These are phyloP conservation scores for Semibalanus balanoides DNA, from an alignment of 1,140 invertebrate genomes.

Conservation along the genomic window DNA sequence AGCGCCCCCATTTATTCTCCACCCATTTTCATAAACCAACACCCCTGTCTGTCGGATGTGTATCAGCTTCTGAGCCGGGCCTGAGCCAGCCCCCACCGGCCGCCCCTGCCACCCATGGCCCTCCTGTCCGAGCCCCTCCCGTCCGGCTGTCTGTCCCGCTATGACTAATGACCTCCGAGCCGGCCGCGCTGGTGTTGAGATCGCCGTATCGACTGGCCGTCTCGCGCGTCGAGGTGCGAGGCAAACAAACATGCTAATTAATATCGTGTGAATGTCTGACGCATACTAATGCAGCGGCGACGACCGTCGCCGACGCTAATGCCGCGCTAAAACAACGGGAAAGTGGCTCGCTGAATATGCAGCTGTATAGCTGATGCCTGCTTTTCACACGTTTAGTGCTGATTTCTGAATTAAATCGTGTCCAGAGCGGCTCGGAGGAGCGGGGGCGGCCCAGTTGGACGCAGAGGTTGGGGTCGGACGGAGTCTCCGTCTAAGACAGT, in stretches of 20 bases:
- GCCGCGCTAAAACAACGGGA: not conserved
- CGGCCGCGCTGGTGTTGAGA: too few relatives aligned
- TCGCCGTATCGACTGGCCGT: not conserved
- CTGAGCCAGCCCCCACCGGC: too few relatives aligned
- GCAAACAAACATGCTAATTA: constrained; percentile 1
- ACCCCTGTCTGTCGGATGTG: too few relatives aligned
- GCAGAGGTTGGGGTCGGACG: too few relatives aligned
- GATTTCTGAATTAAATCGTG: not conserved
- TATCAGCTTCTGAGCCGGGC: too few relatives aligned
- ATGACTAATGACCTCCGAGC: not conserved
- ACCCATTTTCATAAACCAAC: too few relatives aligned
- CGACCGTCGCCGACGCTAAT: not conserved
- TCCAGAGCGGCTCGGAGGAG: too few relatives aligned
- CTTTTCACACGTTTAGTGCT: not conserved
- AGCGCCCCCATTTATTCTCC: too few relatives aligned
- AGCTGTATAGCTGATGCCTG: not conserved
- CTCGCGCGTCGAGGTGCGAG: not conserved
- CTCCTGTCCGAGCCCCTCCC: not conserved
- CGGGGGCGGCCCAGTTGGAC: too few relatives aligned
- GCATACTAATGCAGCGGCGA: not conserved
- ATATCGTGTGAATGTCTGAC: not conserved
- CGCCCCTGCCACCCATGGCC: not conserved
- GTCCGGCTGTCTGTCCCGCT: not conserved
- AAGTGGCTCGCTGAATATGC: not conserved
- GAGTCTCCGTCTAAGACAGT: too few relatives aligned